These are phyloP conservation scores for Scaptomyza montana DNA, from an alignment of 1,140 invertebrate species.

Conservation along the genomic window DNA sequence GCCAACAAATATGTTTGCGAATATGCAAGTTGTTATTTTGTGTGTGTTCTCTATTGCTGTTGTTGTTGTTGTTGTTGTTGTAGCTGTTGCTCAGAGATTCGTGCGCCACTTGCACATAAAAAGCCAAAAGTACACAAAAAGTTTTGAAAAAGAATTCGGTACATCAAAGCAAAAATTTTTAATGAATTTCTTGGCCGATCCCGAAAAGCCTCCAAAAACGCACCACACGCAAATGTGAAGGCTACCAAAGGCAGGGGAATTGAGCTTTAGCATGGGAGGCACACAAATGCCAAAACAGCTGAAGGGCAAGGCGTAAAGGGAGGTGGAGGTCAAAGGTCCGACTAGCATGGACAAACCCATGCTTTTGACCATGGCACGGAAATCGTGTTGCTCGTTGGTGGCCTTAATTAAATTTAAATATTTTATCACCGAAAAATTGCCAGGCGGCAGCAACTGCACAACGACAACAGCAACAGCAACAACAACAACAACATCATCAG, in stretches of 20 bases:
- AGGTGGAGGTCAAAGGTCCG: conserved; percentile 13
- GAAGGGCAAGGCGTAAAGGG: conserved; percentile 9
- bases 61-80: conserved; percentile 2
- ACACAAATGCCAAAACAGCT: conserved; percentile 6
- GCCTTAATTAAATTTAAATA: conserved; percentile 84
- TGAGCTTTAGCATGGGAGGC: neutral
- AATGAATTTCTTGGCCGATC: conserved; percentile 77
- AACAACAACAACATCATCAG: conserved; percentile 42
- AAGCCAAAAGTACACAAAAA: conserved; percentile 55
- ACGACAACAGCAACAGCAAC: conserved; percentile 46
- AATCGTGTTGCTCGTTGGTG: conserved; percentile 82
- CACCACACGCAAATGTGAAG: conserved; percentile 59
- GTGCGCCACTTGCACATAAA: conserved; percentile 24
- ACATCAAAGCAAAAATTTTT: conserved; percentile 83
- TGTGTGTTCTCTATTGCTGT: neutral
- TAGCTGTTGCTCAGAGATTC: conserved; percentile 13
- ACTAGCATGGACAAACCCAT: conserved; percentile 41
- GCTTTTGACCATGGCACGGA: conserved; percentile 67
- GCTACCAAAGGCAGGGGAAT: conserved; percentile 20
- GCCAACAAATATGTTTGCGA: conserved; percentile 10
- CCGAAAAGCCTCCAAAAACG: conserved; percentile 69
- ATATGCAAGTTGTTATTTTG: conserved; percentile 20
- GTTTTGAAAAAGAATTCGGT: conserved; percentile 77
- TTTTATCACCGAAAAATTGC: conserved; percentile 84
- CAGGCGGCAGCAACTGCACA: conserved; percentile 73